Conservation (phyloP, 2,797 vertebrate genomes). For the Lepidocolaptes lacrymiger region DNA sequence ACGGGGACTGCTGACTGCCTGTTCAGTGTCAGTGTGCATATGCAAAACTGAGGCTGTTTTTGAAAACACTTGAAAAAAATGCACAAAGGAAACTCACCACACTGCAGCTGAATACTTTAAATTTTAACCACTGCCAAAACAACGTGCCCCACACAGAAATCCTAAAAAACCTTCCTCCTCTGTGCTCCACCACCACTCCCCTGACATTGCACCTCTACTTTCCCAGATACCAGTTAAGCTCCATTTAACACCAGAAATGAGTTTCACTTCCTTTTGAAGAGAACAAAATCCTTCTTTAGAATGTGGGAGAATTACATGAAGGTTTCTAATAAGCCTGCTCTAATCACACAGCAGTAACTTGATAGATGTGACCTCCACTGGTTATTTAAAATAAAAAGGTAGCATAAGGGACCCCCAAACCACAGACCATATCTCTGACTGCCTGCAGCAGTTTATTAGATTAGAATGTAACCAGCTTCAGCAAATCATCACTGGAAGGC, state of each 20-base stretch:
- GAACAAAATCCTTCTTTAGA: not conserved
- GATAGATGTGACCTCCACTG: not conserved
- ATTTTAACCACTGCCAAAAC: not conserved
- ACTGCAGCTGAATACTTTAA: not conserved
- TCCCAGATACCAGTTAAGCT: not conserved
- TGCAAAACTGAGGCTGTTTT: not conserved
- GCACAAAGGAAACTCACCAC: not conserved
- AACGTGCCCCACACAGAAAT: not conserved
- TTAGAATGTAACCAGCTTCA: not conserved
- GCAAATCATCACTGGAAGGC: not conserved
- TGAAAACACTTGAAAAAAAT: not conserved
- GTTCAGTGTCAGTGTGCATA: not conserved
- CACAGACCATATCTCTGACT: not conserved
- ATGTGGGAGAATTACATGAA: not conserved
- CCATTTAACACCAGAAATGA: not conserved
- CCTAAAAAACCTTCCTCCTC: not conserved
- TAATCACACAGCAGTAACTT: not conserved
- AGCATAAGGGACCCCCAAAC: not conserved
- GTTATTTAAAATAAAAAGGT: not conserved
- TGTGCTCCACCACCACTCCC: not conserved
- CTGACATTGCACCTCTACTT: not conserved
- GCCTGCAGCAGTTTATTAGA: not conserved
- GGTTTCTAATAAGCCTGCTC: not conserved
- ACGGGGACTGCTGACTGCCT: not conserved
- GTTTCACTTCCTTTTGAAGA: not conserved